Evolutionary conservation across 2,113 vertebrate species (phyloP), one percentile per base, ranked within the genome.

Genomic region (Ciconia boyciana): DNA sequence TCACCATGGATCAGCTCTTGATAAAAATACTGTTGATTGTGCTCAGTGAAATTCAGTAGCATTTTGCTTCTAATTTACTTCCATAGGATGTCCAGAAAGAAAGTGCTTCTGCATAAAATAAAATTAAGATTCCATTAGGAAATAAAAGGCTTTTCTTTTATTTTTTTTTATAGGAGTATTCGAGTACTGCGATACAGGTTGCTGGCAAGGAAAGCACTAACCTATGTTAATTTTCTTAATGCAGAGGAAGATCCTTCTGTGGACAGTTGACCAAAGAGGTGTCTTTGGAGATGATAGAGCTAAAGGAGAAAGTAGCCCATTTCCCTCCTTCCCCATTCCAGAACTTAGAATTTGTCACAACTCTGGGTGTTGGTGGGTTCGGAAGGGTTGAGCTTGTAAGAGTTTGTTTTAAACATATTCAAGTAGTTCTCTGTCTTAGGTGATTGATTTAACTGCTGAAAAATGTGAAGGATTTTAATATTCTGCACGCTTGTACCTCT

Each of bases 311-410:
- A 94, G 97, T 99, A 69, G 95, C 98, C 92, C 97, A 95, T 69
- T 98, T 99, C 77, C 98, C 98, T 76, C 83, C 96, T 66, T 97
- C 97, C 76, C 99, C 99, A 54, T 98, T 99, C 97, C 97, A 98
- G 96, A 97, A 98, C 84, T 98, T 99, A 75, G 98, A 99, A 96
- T 96, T 99, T 96, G 97, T 99, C 46, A 98, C 99, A 21, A 99
- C 99, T n/a, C 97, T 99, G 95, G 99, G 99, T 83, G 98, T 99
- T 96, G 99, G 99, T 95, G 99, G 99, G 91, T 99, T 99, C 91
- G 99, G 99, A 97, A 98, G 99, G 97, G 99, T 99, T 89, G 99
- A 99, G 95, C 98, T 99, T 98, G 99, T 99, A 98, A 99, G 99
- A 95, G 84, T 97, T 91, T 96, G 80, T 97, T 98, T 98, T 96